phyloP scores from a whole-genome alignment of 2,113 vertebrate genomes.

The Poeciliopsis prolifica region DNA sequence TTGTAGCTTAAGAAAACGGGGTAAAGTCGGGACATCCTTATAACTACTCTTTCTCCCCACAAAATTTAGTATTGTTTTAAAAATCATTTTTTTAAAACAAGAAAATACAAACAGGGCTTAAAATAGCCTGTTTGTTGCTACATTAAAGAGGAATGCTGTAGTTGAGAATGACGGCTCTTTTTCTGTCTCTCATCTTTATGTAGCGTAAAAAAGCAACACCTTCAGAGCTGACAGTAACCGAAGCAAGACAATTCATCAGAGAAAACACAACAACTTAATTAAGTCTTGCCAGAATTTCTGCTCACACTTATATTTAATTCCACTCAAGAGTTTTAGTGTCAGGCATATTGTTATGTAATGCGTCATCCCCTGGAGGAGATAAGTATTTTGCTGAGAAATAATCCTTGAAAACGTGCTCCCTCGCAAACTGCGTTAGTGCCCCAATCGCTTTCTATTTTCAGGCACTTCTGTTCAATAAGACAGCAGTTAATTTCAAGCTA shows the following conservation, averaged over 20 bases:
- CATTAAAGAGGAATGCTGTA: background rate
- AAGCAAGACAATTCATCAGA: slow-evolving; percentile 27
- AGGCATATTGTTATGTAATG: slow-evolving; percentile 4
- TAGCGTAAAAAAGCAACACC: slow-evolving; percentile 1
- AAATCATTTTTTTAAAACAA: too few species aligned
- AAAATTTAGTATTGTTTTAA: background rate
- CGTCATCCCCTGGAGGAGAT: slow-evolving; percentile 18
- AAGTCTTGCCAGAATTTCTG: slow-evolving; percentile 27
- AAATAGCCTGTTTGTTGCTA: background rate
- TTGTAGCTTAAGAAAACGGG: background rate
- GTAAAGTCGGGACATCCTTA: background rate
- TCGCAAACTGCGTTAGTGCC: slow-evolving; percentile 11
- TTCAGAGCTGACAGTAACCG: slow-evolving; percentile 24
- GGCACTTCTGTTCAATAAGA: slow-evolving; percentile 21
- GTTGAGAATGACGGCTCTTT: background rate
- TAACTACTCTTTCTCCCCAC: background rate
- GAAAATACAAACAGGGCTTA: too few species aligned
- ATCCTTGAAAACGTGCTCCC: slow-evolving; percentile 15
- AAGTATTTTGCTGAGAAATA: slow-evolving; percentile 21
- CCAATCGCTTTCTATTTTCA: slow-evolving; percentile 20
- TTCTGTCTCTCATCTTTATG: slow-evolving; percentile 19
- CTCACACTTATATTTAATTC: slow-evolving; percentile 32
- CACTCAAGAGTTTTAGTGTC: slow-evolving; percentile 26
- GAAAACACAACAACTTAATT: slow-evolving; percentile 42
- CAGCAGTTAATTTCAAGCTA: slow-evolving; percentile 39